phyloP scores from a whole-genome alignment of 2,888 invertebrate genomes.

The Tetragonisca angustula region DNA sequence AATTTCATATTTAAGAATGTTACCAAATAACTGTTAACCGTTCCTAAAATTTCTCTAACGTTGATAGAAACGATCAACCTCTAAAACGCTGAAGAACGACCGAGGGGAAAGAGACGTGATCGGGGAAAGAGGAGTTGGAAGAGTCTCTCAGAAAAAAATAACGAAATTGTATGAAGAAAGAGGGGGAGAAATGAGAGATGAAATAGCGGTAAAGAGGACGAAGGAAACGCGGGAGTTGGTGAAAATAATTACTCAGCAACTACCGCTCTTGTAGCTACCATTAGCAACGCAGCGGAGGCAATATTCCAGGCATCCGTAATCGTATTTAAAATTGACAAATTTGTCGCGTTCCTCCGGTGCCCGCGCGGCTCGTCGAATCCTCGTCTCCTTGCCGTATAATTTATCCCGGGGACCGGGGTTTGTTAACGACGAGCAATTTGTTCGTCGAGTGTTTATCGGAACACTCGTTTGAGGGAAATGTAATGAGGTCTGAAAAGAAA shows the following conservation, averaged over 20 bases:
- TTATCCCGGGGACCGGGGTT: constrained; percentile 61
- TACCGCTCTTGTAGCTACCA: constrained; percentile 42
- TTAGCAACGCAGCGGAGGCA: constrained; percentile 40
- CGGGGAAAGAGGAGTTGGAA: constrained; percentile 4
- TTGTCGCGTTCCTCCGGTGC: constrained; percentile 59
- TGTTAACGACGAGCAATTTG: constrained; percentile 72
- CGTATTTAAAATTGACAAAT: constrained; percentile 74
- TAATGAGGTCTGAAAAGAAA: constrained; percentile 69
- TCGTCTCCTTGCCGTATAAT: constrained; percentile 64
- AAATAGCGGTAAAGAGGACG: constrained; percentile 19
- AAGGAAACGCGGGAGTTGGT: constrained; percentile 48
- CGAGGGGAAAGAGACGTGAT: not conserved
- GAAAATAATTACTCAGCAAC: constrained; percentile 67
- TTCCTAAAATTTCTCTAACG: too few species aligned
- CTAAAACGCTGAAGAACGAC: not conserved
- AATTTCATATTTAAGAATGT: not conserved
- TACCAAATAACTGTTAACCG: too few species aligned
- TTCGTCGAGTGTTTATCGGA: constrained; percentile 73
- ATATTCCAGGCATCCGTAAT: constrained; percentile 58
- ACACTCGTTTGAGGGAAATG: constrained; percentile 67
- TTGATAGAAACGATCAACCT: not conserved
- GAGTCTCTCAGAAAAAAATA: constrained; percentile 19
- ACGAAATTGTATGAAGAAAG: not conserved
- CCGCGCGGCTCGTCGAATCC: constrained; percentile 64
- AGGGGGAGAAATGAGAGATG: not conserved